Evolutionary conservation across 2,888 invertebrate genomes (phyloP), one percentile per base, ranked within the genome.

Genomic region (Gandaritis pyraliata): DNA sequence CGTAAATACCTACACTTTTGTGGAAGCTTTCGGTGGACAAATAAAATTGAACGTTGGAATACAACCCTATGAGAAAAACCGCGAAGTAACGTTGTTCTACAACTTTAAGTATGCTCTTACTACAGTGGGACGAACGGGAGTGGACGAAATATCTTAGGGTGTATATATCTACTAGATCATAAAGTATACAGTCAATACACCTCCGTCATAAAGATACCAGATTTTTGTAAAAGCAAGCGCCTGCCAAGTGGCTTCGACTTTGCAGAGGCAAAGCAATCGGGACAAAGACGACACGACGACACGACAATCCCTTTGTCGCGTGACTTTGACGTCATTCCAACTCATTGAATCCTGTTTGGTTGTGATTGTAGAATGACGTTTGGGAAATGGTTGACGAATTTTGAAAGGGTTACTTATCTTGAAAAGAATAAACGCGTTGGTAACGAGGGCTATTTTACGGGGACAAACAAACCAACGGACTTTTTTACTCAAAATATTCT

Each of bases 231-330:
- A 39, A 8, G 13, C 10, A 15, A 36, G 12, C 38, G 33, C 5
- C 23, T 52, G 38, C 43, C 64, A 70, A 71, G 68, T 75, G 67
- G 61, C 66, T 66, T 57, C 68, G 68, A 66, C 65, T 71, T 71
- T 67, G 23, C 61, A 57, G 64, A 71, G 64, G 68, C 69, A 73
- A 74, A 72, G 72, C 61, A 60, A 64, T 66, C 61, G 65, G 72
- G 72, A 78, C 78, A 76, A 77, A 75, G 70, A 54, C 67, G 64
- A 5, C 63, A 65, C 51, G 38, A 58, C 57, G 52, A 47, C 47
- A 67, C 30, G 33, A 54, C 50, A 50, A 48, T 52, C 60, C 56
- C 58, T 63, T 64, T 60, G 58, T 61, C 57, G 57, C 41, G 58
- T 53, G 50, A 15, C 59, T 60, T 66, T 65, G 61, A 68, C 61